Evolutionary conservation across 2,888 invertebrate genomes (phyloP).

Genomic region (Isoperla grammatica): DNA sequence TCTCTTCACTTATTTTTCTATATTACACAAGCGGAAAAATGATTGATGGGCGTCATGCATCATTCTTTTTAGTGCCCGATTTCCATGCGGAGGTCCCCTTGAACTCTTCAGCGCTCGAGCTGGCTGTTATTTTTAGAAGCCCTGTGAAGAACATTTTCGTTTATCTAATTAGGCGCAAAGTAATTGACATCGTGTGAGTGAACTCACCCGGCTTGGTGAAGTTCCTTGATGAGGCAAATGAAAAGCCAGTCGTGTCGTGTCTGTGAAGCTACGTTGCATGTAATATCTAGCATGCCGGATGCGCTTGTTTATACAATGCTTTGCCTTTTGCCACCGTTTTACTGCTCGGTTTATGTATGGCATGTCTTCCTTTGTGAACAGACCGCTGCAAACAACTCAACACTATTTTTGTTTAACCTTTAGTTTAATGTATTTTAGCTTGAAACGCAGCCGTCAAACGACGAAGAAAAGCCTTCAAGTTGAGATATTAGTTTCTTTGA

Average conservation of each 20-base stretch:
- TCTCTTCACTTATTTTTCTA: slow-evolving; percentile 6
- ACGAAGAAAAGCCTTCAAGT: no score
- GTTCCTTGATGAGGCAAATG: no score
- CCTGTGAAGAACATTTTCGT: slow-evolving; percentile 2
- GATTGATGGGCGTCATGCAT: slow-evolving; percentile 46
- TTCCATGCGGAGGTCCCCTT: not conserved
- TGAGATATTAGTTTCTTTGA: no score
- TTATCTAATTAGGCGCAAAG: slow-evolving; percentile 14
- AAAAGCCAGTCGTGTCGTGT: no score
- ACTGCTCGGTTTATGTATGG: not conserved
- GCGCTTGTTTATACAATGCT: slow-evolving; percentile 9
- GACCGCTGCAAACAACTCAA: slow-evolving; percentile 3
- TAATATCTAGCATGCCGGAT: slow-evolving; percentile 2
- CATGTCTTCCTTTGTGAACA: slow-evolving; percentile 4
- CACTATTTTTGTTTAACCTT: not conserved
- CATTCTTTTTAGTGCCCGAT: slow-evolving; percentile 40
- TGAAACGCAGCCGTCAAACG: no score
- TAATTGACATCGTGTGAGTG: not conserved
- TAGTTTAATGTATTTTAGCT: slow-evolving; percentile 1
- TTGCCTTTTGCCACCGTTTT: slow-evolving; percentile 11
- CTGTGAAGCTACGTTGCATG: not conserved
- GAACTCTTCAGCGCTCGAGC: slow-evolving; percentile 1
- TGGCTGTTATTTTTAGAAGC: not conserved
- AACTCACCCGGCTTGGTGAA: not conserved
- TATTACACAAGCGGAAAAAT: slow-evolving; percentile 40